Base-by-base conservation (phyloP, 1,140 invertebrate genomes). In the Sarcophaga bullata region DNA sequence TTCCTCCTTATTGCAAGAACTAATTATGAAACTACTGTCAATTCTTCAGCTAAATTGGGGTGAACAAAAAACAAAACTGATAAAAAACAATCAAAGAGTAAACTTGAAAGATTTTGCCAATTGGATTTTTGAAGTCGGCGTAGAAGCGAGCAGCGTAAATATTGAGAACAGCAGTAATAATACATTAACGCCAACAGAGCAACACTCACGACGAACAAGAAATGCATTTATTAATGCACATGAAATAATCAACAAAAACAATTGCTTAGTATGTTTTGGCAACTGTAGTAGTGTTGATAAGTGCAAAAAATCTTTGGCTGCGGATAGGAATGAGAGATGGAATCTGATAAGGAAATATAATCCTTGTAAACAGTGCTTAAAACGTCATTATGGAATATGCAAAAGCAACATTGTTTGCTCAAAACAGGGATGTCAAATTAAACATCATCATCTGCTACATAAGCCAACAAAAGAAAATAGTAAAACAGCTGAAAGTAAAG, bases 121-220 rank as follows among this genome's bases (percentile, higher is more conserved):
- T 8, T 73, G 17, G 68, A 73, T 73, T 25, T 73, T 25, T 73
- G 68, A 73, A 5, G 25, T 73, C 7, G 68, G 68, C 17, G 7
- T 73, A 73, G 19, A n/a, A 73, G 25, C 68, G 25, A 73, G 68
- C 25, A 73, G 17, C 17, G 17, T 73, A 73, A 73, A 73, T 37
- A 73, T 73, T 25, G 68, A 58, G 54, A 58, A 4, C 54, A 15
- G 13, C 54, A 58, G 54, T 15, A 7, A 15, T 15, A 58, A n/a
- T n/a, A n/a, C 13, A 15, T 58, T 15, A 15, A 58, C 54, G 54
- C n/a, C 54, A 15, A 15, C 54, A 58, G n/a, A n/a, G n/a, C n/a
- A n/a, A n/a, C n/a, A n/a, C 13, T 9, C 54, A 58, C 54, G 54
- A 13, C 9, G 54, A 58, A 58, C 54, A 13, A 58, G 54, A 58